These are phyloP conservation scores for Antheraea assamensis DNA, from an alignment of 2,888 invertebrate genomes.

Conservation along the genomic window DNA sequence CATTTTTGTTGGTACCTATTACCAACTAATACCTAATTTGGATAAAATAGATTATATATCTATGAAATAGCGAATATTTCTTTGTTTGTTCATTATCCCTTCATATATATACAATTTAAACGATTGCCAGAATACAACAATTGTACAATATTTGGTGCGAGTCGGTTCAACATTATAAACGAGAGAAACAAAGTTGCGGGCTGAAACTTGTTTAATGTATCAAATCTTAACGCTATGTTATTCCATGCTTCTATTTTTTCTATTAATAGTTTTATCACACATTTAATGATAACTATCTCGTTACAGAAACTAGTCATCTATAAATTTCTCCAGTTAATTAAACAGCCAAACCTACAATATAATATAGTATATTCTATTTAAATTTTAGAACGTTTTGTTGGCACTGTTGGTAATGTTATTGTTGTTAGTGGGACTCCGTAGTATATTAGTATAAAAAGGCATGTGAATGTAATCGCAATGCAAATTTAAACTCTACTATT, in stretches of 20 bases:
- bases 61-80: too few species aligned
- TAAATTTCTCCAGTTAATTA: not conserved
- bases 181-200: too few species aligned
- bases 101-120: too few species aligned
- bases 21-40: too few species aligned
- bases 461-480: not conserved
- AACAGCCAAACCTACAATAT: not conserved
- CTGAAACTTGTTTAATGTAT: too few species aligned
- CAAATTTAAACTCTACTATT: not conserved
- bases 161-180: too few species aligned
- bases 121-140: too few species aligned
- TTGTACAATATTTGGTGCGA: too few species aligned
- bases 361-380: not conserved
- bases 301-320: not conserved
- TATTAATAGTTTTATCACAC: constrained; percentile 16
- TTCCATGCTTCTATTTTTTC: too few species aligned
- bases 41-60: too few species aligned
- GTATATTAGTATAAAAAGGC: not conserved
- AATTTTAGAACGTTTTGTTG: not conserved
- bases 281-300: constrained; percentile 1
- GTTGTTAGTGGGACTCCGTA: not conserved
- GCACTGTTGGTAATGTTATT: not conserved
- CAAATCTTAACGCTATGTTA: too few species aligned
- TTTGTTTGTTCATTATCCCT: too few species aligned
- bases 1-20: not conserved